Conservation (phyloP, 2,113 vertebrate genomes). For the Entomyzon cyanotis region DNA sequence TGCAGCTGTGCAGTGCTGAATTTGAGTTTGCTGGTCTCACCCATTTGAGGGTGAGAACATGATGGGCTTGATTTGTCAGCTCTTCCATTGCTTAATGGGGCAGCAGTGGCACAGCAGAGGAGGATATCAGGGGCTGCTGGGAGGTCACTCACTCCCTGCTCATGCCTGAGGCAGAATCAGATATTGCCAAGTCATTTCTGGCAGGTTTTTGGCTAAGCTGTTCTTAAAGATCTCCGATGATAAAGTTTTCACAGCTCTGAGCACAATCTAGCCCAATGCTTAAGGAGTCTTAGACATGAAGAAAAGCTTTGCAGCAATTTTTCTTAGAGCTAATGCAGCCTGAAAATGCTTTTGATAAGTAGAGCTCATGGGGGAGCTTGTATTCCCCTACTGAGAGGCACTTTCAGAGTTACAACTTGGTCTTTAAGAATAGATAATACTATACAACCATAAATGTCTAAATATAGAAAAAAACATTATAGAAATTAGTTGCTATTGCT, state of each 20-base stretch:
- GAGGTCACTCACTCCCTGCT: not conserved
- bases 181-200: constrained; percentile 1
- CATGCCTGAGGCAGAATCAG: not conserved
- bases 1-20: not conserved
- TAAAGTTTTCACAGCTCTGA: not conserved
- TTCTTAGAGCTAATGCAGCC: not conserved
- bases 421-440: not conserved
- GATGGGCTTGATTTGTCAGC: not conserved
- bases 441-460: not conserved
- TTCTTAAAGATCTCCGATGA: not conserved
- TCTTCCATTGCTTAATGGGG: not conserved
- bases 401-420: not conserved
- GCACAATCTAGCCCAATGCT: not conserved
- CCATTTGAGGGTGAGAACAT: not conserved
- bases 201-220: not conserved
- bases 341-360: not conserved
- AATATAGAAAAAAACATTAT: not conserved
- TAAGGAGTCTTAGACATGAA: not conserved
- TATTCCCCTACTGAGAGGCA: not conserved
- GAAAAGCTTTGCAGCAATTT: not conserved
- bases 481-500: constrained; percentile 44
- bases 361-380: not conserved
- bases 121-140: not conserved
- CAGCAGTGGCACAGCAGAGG: not conserved
- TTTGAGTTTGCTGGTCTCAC: not conserved